A percentile compares a stretch with the other conserved stretches of the same genome.
Conservation (phyloP, 2,888 invertebrate species). For the Unio pictorum region DNA sequence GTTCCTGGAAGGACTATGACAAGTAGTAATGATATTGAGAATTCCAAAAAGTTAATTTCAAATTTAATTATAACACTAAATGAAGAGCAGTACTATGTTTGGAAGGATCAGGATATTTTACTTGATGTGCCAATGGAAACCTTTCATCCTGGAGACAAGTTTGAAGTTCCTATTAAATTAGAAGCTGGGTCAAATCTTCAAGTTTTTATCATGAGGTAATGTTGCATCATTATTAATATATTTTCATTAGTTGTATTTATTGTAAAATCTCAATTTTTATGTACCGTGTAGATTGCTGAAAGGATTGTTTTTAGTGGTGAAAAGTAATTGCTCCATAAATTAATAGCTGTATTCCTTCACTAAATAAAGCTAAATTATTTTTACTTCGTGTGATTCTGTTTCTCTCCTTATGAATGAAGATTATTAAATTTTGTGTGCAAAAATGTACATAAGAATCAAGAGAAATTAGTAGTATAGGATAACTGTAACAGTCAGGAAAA, state of each 20-base stretch:
- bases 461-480: no score
- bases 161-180: slow-evolving; percentile 92
- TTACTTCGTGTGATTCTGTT: no score
- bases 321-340: no score
- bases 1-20: slow-evolving; percentile 44
- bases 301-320: no score
- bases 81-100: slow-evolving; percentile 79
- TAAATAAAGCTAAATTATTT: no score
- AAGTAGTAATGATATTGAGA: slow-evolving; percentile 29
- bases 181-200: slow-evolving; percentile 74
- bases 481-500: no score
- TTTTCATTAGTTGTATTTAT: neutral
- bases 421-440: no score
- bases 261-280: no score
- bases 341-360: no score
- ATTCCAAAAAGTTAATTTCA: slow-evolving; percentile 41
- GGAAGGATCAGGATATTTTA: slow-evolving; percentile 87
- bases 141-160: slow-evolving; percentile 88
- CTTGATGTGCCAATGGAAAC: slow-evolving; percentile 90
- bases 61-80: slow-evolving; percentile 41
- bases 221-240: neutral
- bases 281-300: no score
- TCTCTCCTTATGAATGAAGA: no score
- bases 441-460: no score
- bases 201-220: slow-evolving; percentile 88